phyloP scores from a whole-genome alignment of 2,113 vertebrate genomes.

The Bos indicus region DNA sequence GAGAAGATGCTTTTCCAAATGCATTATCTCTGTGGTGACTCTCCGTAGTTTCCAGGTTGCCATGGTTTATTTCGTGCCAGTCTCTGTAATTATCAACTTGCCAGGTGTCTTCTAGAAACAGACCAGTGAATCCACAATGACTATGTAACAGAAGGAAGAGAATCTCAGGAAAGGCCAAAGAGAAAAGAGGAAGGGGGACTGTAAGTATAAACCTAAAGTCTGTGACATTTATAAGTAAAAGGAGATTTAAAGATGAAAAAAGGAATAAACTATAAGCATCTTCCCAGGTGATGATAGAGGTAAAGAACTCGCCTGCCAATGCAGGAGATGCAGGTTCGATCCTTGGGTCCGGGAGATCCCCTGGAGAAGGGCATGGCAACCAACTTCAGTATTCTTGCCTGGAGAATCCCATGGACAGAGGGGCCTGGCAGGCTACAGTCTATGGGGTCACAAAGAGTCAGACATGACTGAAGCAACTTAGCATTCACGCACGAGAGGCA shows the following conservation, averaged over 20 bases:
- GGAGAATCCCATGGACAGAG: not conserved
- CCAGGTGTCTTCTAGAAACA: slow-evolving; percentile 9
- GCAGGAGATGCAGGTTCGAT: not conserved
- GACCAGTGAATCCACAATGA: not conserved
- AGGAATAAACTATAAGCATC: not conserved
- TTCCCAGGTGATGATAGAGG: not conserved
- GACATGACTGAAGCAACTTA: not conserved
- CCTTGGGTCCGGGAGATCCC: not conserved
- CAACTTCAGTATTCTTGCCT: not conserved
- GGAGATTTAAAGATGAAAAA: not conserved
- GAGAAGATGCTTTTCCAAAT: not conserved
- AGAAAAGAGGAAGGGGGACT: not conserved
- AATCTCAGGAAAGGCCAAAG: not conserved
- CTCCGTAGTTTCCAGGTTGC: not conserved
- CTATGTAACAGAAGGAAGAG: not conserved
- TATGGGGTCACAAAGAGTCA: not conserved
- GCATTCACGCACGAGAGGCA: not conserved
- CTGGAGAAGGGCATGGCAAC: not conserved
- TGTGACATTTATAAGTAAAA: not conserved
- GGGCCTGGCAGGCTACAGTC: not conserved
- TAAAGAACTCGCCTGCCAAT: not conserved
- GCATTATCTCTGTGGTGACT: not conserved
- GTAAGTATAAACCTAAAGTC: not conserved
- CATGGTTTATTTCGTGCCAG: not conserved
- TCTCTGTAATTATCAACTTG: not conserved